These are phyloP conservation scores for Adelognathus sp. DNA, from an alignment of 2,888 invertebrate genomes.

Conservation along the genomic window DNA sequence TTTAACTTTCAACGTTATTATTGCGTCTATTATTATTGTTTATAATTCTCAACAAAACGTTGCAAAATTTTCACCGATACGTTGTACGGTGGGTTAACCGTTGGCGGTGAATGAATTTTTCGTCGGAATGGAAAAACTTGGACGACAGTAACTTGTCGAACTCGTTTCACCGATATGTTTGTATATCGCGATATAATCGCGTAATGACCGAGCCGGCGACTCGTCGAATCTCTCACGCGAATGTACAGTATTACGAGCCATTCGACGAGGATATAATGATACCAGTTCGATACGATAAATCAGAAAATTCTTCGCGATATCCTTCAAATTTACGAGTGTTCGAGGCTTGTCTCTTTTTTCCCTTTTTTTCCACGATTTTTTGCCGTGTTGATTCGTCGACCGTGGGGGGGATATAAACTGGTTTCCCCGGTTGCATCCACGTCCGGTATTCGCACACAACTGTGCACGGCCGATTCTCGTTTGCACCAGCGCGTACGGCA, in stretches of 20 bases:
- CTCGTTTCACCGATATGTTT: neutral
- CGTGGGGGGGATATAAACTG: constrained; percentile 28
- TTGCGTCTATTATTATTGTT: too few species aligned
- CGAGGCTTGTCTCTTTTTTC: neutral
- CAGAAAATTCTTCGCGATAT: constrained; percentile 7
- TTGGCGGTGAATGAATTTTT: neutral
- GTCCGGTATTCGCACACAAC: constrained; percentile 26
- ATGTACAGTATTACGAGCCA: neutral
- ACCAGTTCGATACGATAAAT: constrained; percentile 15
- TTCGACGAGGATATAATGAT: neutral
- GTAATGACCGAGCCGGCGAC: neutral
- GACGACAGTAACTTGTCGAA: constrained; percentile 5
- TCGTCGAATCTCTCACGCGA: constrained; percentile 1
- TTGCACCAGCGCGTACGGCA: neutral
- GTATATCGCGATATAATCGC: constrained; percentile 11
- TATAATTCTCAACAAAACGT: constrained; percentile 2
- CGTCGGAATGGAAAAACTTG: neutral
- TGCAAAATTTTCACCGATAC: too few species aligned
- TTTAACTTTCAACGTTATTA: too few species aligned
- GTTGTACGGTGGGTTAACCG: too few species aligned
- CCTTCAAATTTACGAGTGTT: constrained; percentile 15
- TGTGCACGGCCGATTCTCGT: neutral
- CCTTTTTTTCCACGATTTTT: neutral
- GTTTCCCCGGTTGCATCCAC: constrained; percentile 19
- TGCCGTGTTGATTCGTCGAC: neutral